Percentiles rank a stretch among this genome's conserved stretches.
Conservation (phyloP, 2,888 invertebrate species). For the Actias luna region DNA sequence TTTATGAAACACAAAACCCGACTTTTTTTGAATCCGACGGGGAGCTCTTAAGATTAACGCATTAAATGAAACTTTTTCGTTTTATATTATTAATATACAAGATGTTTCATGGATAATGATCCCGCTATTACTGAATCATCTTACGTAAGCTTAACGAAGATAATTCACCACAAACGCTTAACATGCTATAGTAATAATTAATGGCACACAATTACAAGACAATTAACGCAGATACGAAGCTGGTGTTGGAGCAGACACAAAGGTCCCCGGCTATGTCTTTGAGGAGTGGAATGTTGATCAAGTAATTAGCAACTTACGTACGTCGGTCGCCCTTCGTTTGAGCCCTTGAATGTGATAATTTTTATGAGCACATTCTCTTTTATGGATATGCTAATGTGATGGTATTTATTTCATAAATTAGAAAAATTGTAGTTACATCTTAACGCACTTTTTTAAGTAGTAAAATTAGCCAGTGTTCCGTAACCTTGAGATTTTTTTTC, state of each 20-base stretch:
- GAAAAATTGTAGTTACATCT: no score
- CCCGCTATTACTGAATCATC: not conserved
- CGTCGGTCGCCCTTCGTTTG: constrained; percentile 27
- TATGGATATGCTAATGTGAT: constrained; percentile 12
- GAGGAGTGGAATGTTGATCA: constrained; percentile 64
- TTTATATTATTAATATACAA: no score
- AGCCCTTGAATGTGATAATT: not conserved
- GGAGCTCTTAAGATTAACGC: no score
- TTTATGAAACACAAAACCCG: no score
- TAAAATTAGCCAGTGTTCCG: no score
- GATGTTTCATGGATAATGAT: not conserved
- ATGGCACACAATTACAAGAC: constrained; percentile 31
- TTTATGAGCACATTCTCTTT: not conserved
- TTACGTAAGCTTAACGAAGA: constrained; percentile 2
- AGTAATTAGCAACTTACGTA: constrained; percentile 73
- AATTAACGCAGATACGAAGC: constrained; percentile 25
- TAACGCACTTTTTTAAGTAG: no score
- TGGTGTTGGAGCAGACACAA: constrained; percentile 34
- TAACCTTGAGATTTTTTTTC: no score
- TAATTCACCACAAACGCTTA: constrained; percentile 2
- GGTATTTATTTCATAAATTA: no score
- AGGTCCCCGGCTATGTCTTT: constrained; percentile 52
- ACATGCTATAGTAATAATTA: constrained; percentile 19
- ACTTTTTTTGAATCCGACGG: no score
- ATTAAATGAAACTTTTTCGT: no score